These are phyloP conservation scores for Liodrosophila aerea DNA, from an alignment of 2,888 invertebrate species.

Conservation along the genomic window DNA sequence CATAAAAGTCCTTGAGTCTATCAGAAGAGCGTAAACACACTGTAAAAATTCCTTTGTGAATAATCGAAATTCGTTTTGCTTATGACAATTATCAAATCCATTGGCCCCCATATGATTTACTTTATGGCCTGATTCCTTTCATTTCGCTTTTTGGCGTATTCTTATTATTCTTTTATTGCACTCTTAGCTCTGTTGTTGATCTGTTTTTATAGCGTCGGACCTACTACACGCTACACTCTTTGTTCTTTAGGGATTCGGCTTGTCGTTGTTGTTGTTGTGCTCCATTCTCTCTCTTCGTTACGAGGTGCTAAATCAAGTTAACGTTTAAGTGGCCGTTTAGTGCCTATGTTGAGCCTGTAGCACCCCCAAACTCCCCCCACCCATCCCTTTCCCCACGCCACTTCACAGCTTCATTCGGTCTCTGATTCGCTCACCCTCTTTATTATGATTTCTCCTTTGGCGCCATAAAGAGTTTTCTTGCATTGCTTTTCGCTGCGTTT, in stretches of 20 bases:
- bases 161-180: slow-evolving; percentile 4
- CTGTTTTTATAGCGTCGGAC: slow-evolving; percentile 56
- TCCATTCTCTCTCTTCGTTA: slow-evolving; percentile 49
- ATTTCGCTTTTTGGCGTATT: slow-evolving; percentile 26
- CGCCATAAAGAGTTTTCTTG: slow-evolving; percentile 73
- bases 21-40: slow-evolving; percentile 2
- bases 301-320: slow-evolving; percentile 77
- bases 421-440: slow-evolving; percentile 15
- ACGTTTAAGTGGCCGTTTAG: slow-evolving; percentile 76
- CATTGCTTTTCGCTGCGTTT: slow-evolving; percentile 49
- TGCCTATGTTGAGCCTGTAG: slow-evolving; percentile 52
- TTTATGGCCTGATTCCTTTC: slow-evolving; percentile 49
- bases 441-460: slow-evolving; percentile 69
- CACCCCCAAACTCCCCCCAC: not conserved
- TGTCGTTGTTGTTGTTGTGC: slow-evolving; percentile 14
- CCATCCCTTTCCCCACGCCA: too few relatives aligned
- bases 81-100: slow-evolving; percentile 60
- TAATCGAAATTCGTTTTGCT: slow-evolving; percentile 17
- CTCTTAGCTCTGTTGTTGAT: slow-evolving; percentile 37
- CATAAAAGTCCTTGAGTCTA: not conserved
- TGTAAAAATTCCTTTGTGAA: not conserved
- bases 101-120: slow-evolving; percentile 38
- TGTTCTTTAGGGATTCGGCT: slow-evolving; percentile 28
- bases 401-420: not conserved
- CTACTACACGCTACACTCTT: slow-evolving; percentile 35